phyloP scores from a whole-genome alignment of 1,140 invertebrate genomes.

The Drosophila jambulina region DNA sequence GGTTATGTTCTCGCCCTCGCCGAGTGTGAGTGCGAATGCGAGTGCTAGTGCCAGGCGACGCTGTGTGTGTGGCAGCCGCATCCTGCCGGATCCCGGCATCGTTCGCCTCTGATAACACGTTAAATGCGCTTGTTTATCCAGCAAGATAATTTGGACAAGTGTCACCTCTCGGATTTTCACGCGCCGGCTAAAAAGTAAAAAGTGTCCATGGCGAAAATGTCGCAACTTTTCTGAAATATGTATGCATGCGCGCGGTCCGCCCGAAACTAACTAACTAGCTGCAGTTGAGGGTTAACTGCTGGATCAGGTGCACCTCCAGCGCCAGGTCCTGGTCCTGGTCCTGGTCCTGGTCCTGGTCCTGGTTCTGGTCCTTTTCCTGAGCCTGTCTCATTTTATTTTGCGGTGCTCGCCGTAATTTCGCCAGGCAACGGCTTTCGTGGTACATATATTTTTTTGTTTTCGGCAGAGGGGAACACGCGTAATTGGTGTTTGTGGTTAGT shows the following conservation, averaged over 20 bases:
- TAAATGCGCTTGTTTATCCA: slow-evolving; percentile 82
- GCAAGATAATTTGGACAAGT: slow-evolving; percentile 83
- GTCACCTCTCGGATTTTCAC: slow-evolving; percentile 82
- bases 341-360: slow-evolving; percentile 1
- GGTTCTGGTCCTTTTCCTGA: neutral
- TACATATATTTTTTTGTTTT: slow-evolving; percentile 28
- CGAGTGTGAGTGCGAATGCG: slow-evolving; percentile 7
- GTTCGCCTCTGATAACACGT: slow-evolving; percentile 79
- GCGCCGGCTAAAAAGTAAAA: slow-evolving; percentile 62
- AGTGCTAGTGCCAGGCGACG: slow-evolving; percentile 1
- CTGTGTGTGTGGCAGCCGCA: slow-evolving; percentile 14
- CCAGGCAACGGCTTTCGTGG: slow-evolving; percentile 36
- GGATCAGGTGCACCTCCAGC: slow-evolving; percentile 42
- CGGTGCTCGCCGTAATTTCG: slow-evolving; percentile 45
- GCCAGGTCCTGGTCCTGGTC: slow-evolving; percentile 4
- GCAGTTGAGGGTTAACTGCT: slow-evolving; percentile 46
- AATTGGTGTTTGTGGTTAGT: slow-evolving; percentile 66
- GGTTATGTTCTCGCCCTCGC: slow-evolving; percentile 53
- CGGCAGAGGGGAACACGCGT: slow-evolving; percentile 45
- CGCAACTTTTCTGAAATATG: slow-evolving; percentile 46
- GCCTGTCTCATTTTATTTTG: slow-evolving; percentile 50
- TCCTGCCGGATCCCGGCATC: slow-evolving; percentile 50
- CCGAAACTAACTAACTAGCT: slow-evolving; percentile 47
- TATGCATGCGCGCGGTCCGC: slow-evolving; percentile 32
- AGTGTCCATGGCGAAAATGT: slow-evolving; percentile 41